Base-by-base conservation (phyloP, 2,888 invertebrate genomes). In the Amiota communis region DNA sequence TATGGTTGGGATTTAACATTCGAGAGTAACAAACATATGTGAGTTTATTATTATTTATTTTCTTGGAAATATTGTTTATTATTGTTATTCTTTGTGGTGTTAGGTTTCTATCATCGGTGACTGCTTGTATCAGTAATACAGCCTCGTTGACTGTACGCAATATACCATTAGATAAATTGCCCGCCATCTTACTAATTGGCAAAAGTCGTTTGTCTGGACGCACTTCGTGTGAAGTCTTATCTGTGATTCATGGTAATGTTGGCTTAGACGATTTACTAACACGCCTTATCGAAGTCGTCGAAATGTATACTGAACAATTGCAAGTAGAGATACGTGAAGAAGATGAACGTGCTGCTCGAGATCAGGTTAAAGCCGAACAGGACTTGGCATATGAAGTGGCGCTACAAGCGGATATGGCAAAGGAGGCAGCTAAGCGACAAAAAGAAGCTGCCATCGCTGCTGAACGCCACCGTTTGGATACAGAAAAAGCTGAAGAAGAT, bases 1-100 rank as follows among this genome's bases (percentile, higher is more conserved):
- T 99, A 98, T 93, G 98, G 98, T 74, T 99, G 99, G 99, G 99
- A 99, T 90, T 92, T 98, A 80, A 97, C 98, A 11, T 93, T 94
- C 81, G 95, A 96, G 78, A 93, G 94, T 80, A 98, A 98, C 89
- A 94, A 95, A 88, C 93, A 93, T 84, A 93, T 94, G 96, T 96
- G 88, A 78, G 53, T 53, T 47, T n/a, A 17, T 17, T 15, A 10
- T 46, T 36, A 61, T 63, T 4, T 10, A 36, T 36, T 36, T 36
- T 36, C 36, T 36, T 36, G 6, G 2, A 36, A 36, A 15, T 70
- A 48, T 71, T 56, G 47, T 47, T 70, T 36, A 36, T 70, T 36
- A 36, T 36, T 36, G 36, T 36, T 36, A 36, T 36, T 36, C 36
- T 36, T 36, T 36, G 36, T 6, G 4, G 6, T 83, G 71, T 76